phyloP scores from a whole-genome alignment of 2,888 invertebrate genomes.

The Stegana nigrithorax region DNA sequence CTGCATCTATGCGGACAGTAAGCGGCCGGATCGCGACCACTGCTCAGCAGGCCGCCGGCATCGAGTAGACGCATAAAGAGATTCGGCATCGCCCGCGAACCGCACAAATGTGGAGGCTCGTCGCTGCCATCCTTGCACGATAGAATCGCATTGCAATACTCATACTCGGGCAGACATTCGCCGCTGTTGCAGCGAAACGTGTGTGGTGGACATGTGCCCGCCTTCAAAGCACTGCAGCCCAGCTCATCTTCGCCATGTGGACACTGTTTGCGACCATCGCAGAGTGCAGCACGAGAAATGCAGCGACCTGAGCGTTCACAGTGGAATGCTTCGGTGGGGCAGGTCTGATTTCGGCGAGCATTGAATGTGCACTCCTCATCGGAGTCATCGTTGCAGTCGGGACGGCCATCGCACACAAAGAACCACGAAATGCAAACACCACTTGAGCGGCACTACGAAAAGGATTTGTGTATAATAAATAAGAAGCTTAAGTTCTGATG shows the following conservation, averaged over 20 bases:
- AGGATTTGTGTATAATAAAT: background rate
- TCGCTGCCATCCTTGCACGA: conserved; percentile 91
- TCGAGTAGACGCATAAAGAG: conserved; percentile 64
- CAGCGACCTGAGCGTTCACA: conserved; percentile 78
- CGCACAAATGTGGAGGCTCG: conserved; percentile 84
- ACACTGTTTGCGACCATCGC: conserved; percentile 84
- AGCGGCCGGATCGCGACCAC: conserved; percentile 47
- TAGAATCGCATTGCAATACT: conserved; percentile 91
- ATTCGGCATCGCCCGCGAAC: conserved; percentile 69
- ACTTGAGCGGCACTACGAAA: conserved; percentile 80
- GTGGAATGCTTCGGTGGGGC: conserved; percentile 79
- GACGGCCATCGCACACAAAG: conserved; percentile 86
- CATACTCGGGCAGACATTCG: conserved; percentile 88
- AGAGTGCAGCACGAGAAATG: conserved; percentile 82
- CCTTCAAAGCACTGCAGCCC: conserved; percentile 74
- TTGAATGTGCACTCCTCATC: conserved; percentile 83
- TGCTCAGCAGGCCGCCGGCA: conserved; percentile 55
- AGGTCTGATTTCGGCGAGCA: conserved; percentile 68
- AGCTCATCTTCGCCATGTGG: conserved; percentile 82
- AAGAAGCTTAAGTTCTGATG: background rate
- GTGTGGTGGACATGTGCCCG: conserved; percentile 77
- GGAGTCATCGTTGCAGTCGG: conserved; percentile 87
- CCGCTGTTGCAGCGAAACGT: conserved; percentile 89
- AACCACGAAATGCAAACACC: conserved; percentile 93
- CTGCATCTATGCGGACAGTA: conserved; percentile 85